Evolutionary conservation across 1,140 invertebrate species (phyloP).

Genomic region (Trichoplusia ni): DNA sequence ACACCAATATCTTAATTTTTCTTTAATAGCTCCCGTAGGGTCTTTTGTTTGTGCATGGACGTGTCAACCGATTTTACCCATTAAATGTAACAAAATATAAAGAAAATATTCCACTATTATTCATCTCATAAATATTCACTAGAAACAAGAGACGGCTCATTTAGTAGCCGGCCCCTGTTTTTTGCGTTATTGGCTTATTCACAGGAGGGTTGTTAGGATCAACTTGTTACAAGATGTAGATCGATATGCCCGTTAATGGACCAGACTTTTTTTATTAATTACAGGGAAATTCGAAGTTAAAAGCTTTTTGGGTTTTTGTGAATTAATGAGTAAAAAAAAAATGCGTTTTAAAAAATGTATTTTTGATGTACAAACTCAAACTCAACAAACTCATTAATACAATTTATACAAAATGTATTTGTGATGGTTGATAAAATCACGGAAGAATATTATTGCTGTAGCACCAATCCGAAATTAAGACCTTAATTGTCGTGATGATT

Average conservation of each 20-base stretch:
- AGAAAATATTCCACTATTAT: constrained; percentile 39
- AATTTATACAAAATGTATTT: too few relatives aligned
- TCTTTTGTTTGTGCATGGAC: too few relatives aligned
- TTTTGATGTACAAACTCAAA: too few relatives aligned
- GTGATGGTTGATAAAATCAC: too few relatives aligned
- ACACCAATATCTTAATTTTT: too few relatives aligned
- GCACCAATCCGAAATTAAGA: too few relatives aligned
- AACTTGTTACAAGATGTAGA: constrained; percentile 65
- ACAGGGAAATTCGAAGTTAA: constrained; percentile 38
- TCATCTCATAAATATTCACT: constrained; percentile 76
- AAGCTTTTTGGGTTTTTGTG: constrained; percentile 11
- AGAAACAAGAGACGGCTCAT: constrained; percentile 75
- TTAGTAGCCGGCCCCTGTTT: constrained; percentile 72
- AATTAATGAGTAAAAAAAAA: not conserved
- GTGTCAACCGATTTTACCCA: constrained; percentile 39
- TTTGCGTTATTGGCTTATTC: constrained; percentile 76
- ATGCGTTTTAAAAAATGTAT: too few relatives aligned
- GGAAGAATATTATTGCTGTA: too few relatives aligned
- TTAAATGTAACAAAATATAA: constrained; percentile 50
- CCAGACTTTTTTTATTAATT: constrained; percentile 70
- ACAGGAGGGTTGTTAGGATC: constrained; percentile 70
- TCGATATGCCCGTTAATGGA: constrained; percentile 71
- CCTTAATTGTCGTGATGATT: too few relatives aligned
- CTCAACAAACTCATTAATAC: too few relatives aligned
- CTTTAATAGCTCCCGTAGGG: too few relatives aligned